A percentile compares a stretch with the other conserved stretches of the same genome.
These are phyloP conservation scores for Coracopsis vasa DNA, from an alignment of 2,113 vertebrate genomes.

Conservation along the genomic window DNA sequence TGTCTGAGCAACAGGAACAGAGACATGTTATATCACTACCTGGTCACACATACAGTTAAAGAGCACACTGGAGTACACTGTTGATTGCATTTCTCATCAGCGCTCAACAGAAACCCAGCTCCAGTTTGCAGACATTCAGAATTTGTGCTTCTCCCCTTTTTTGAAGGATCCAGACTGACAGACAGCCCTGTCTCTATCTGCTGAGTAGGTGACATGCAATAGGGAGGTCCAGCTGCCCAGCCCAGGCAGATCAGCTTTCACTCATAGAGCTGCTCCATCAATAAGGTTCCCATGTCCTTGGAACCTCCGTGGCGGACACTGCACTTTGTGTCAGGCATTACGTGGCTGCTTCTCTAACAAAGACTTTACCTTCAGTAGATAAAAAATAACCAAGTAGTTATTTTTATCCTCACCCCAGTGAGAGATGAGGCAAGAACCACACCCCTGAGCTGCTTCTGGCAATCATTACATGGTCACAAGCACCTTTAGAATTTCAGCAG, in stretches of 20 bases:
- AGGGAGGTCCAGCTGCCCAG: not conserved
- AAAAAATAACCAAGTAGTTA: not conserved
- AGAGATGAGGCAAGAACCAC: not conserved
- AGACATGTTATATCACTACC: not conserved
- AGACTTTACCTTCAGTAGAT: not conserved
- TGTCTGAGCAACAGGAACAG: not conserved
- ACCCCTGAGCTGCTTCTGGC: not conserved
- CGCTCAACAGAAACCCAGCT: not conserved
- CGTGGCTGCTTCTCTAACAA: not conserved
- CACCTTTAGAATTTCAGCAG: not conserved
- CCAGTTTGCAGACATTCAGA: not conserved
- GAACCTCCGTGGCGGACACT: not conserved
- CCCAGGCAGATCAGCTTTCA: not conserved
- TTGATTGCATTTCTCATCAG: not conserved
- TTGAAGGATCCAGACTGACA: not conserved
- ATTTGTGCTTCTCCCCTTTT: not conserved
- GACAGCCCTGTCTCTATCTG: not conserved
- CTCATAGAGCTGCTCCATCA: not conserved
- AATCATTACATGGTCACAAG: not conserved
- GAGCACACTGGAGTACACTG: fast-evolving
- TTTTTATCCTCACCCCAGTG: not conserved
- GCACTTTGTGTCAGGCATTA: not conserved
- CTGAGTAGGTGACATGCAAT: not conserved
- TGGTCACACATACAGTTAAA: not conserved
- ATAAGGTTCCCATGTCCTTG: not conserved